These are phyloP conservation scores for Myotis daubentonii DNA, from an alignment of 2,797 vertebrate genomes.

Conservation along the genomic window DNA sequence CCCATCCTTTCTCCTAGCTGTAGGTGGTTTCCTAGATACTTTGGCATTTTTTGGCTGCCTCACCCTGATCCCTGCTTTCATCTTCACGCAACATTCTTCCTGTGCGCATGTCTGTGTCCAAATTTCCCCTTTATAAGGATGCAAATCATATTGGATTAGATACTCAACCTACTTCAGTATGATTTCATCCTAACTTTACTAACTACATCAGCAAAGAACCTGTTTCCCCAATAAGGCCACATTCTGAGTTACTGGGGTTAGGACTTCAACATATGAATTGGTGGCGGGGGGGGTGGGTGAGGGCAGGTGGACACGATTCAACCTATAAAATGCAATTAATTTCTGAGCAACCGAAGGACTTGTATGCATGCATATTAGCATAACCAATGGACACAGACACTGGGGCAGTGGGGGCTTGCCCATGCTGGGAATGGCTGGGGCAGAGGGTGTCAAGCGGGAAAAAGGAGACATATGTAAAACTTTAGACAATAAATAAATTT, in stretches of 20 bases:
- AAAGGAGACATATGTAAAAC: no score
- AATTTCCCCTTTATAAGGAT: not conserved
- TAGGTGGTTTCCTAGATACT: not conserved
- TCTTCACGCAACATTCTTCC: not conserved
- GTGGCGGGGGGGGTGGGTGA: no score
- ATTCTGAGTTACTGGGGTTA: not conserved
- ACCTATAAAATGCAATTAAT: not conserved
- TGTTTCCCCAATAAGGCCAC: not conserved
- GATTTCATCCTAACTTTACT: conserved; percentile 1
- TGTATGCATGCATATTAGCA: no score
- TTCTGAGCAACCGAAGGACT: not conserved
- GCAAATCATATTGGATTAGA: not conserved
- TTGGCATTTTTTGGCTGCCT: not conserved
- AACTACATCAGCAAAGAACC: not conserved
- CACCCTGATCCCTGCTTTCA: not conserved
- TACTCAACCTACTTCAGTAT: not conserved
- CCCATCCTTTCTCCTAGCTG: not conserved
- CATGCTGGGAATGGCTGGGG: no score
- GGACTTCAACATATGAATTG: not conserved
- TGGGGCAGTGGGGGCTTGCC: no score
- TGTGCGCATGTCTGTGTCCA: not conserved
- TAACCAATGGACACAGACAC: no score
- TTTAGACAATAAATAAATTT: no score
- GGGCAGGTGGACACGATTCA: not conserved
- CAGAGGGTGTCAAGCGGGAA: no score